Base-by-base conservation (phyloP, 1,140 invertebrate genomes). In the Euglossa dilemma region DNA sequence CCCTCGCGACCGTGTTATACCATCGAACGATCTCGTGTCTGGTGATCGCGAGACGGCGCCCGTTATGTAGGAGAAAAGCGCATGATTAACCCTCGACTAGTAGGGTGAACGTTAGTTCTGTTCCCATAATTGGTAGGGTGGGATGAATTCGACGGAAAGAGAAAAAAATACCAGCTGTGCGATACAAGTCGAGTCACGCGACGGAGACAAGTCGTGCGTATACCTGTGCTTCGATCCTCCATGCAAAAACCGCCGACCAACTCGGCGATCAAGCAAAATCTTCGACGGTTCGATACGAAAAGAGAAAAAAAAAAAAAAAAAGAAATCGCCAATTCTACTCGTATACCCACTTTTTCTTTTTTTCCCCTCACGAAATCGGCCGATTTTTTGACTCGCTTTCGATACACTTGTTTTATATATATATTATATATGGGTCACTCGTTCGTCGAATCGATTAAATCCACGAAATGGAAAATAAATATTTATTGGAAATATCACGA, bases 71-170 rank as follows among this genome's bases (percentile, higher is more conserved):
- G 70, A 63, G 57, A 54, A 74, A 80, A 66, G 83, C 57, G n/a
- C 28, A 28, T 63, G 54, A 83, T 74, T 74, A 64, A 80, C 71
- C 70, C 59, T 74, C 57, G 59, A 63, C 61, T 73, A 70, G 78
- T 80, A 73, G 56, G 57, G 56, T 57, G 47, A 28, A 47, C 23
- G 12, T 6, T 25, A n/a, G 54, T 16, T 28, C n/a, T 52, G 47
- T n/a, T 70, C 18, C 43, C 20, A 45, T 50, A 57, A 71, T 67
- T 73, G 54, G 54, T 59, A 59, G 71, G 28, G 71, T 59, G 43
- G 25, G 36, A 28, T 47, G 23, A 36, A 72, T 52, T 50, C 56
- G 43, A 70, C 28, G 64, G 64, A 45, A 57, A 69, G 25, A 36
- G 25, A 36, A 57, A 73, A 67, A 73, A 73, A n/a, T 56, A 73